Percentiles rank a stretch among this genome's conserved stretches.
phyloP scores from a whole-genome alignment of 2,797 vertebrate species.

The Trachurus trachurus region DNA sequence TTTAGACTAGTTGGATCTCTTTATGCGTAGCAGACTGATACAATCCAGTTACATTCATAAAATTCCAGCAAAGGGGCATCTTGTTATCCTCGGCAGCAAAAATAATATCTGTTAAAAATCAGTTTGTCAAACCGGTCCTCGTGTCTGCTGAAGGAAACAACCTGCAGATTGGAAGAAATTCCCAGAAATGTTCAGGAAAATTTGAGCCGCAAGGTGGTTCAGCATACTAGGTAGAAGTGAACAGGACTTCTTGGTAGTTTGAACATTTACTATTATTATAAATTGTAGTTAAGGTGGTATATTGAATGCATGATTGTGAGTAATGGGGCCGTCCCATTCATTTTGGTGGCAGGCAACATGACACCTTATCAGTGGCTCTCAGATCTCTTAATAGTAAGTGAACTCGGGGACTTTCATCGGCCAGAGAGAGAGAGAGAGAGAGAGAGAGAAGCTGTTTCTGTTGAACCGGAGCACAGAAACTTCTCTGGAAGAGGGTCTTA shows the following conservation, averaged over 20 bases:
- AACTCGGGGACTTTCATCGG: constrained; percentile 9
- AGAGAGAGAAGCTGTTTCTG: constrained; percentile 12
- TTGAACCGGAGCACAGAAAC: constrained; percentile 24
- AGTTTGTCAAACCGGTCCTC: neutral
- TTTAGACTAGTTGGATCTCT: too few species aligned
- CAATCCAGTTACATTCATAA: neutral
- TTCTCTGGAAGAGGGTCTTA: constrained; percentile 44
- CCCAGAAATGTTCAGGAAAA: neutral
- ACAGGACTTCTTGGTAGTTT: constrained; percentile 9
- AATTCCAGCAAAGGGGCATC: neutral
- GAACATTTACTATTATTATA: neutral
- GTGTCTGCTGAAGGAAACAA: neutral
- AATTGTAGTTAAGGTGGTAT: neutral
- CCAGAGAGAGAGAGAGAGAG: neutral
- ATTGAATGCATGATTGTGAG: constrained; percentile 16
- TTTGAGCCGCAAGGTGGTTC: neutral
- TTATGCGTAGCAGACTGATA: neutral
- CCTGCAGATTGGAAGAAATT: constrained; percentile 7
- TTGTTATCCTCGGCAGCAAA: neutral
- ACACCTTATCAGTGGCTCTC: constrained; percentile 5
- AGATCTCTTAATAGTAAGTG: constrained; percentile 32
- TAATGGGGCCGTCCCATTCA: constrained; percentile 53
- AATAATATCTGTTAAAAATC: neutral
- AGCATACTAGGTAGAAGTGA: neutral
- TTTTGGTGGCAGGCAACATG: constrained; percentile 2